Evolutionary conservation across 2,888 invertebrate genomes (phyloP).

Genomic region (Camptogramma bilineatum): DNA sequence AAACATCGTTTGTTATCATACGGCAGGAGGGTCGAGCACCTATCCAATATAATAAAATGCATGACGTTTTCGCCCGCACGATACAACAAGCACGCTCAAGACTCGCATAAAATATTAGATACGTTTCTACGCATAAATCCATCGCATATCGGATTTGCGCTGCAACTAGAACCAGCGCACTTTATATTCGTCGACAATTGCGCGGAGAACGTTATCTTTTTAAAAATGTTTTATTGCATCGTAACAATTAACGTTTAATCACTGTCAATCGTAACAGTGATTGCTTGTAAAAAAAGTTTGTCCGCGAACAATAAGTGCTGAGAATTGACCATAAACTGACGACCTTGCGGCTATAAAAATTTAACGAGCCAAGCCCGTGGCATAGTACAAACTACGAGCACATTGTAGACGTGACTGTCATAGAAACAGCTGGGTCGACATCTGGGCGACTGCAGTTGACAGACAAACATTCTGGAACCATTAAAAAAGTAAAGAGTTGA

Average conservation of each 20-base stretch:
- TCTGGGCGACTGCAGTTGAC: slow-evolving; percentile 57
- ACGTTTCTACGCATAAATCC: slow-evolving; percentile 51
- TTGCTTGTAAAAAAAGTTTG: slow-evolving; percentile 75
- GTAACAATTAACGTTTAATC: slow-evolving; percentile 81
- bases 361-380: slow-evolving; percentile 81
- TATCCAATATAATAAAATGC: slow-evolving; percentile 46
- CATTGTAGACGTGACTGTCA: slow-evolving; percentile 79
- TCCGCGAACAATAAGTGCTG: slow-evolving; percentile 81
- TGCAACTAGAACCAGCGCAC: slow-evolving; percentile 20
- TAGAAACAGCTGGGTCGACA: slow-evolving; percentile 79
- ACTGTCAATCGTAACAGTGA: slow-evolving; percentile 77
- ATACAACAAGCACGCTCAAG: slow-evolving; percentile 42
- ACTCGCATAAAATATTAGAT: slow-evolving; percentile 42
- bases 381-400: slow-evolving; percentile 69
- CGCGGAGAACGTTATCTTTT: slow-evolving; percentile 61
- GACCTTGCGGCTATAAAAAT: slow-evolving; percentile 86
- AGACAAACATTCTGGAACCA: slow-evolving; percentile 50
- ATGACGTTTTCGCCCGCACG: slow-evolving; percentile 36
- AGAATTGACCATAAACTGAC: slow-evolving; percentile 85
- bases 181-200: slow-evolving; percentile 20
- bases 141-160: slow-evolving; percentile 44
- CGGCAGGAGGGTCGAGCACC: slow-evolving; percentile 41
- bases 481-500: slow-evolving; percentile 67
- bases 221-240: slow-evolving; percentile 71
- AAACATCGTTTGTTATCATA: slow-evolving; percentile 78